Evolutionary conservation across 2,113 vertebrate genomes (phyloP).

Genomic region (Eidolon helvum): DNA sequence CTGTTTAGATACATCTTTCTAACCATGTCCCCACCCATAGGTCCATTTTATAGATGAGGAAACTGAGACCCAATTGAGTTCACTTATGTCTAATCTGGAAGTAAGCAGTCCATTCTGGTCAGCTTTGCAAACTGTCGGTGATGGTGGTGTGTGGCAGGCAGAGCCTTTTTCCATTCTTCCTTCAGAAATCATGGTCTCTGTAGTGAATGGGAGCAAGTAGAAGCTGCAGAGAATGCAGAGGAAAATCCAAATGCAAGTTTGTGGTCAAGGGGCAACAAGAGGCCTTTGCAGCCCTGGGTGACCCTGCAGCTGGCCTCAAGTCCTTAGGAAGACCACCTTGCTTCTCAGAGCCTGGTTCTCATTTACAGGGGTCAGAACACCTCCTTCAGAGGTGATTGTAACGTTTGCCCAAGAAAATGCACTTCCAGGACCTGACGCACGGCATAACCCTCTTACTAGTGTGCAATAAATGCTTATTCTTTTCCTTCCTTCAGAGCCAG

Average conservation of each 20-base stretch:
- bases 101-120: neutral
- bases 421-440: neutral
- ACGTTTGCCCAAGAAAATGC: neutral
- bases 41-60: neutral
- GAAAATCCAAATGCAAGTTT: neutral
- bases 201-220: neutral
- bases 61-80: neutral
- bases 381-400: neutral
- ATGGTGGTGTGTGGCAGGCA: neutral
- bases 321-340: neutral
- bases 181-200: neutral
- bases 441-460: neutral
- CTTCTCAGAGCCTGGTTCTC: neutral
- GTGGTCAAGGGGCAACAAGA: neutral
- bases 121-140: neutral
- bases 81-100: neutral
- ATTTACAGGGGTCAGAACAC: too few species aligned
- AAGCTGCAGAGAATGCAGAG: neutral
- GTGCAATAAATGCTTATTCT: neutral
- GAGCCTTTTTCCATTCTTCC: neutral
- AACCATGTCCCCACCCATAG: neutral
- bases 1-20: neutral
- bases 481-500: neutral
- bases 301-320: neutral
- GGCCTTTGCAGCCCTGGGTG: neutral